Base-by-base conservation (phyloP, 2,888 invertebrate genomes). In the Leucozona laternaria region DNA sequence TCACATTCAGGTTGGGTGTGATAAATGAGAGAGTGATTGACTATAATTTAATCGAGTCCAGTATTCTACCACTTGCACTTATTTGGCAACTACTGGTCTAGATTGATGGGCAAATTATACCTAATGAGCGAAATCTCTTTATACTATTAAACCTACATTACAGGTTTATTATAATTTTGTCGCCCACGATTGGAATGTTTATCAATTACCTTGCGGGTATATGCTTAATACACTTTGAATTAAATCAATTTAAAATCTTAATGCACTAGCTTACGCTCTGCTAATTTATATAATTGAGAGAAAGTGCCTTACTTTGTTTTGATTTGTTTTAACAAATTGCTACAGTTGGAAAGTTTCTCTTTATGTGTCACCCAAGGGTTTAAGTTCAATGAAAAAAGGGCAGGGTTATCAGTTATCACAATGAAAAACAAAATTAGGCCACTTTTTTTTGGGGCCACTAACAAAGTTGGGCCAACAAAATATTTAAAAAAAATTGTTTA, bases 111-210 rank as follows among this genome's bases (percentile, higher is more conserved):
- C 31, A 53, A 31, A 25, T 40, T 37, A n/a, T 37, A 11, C n/a
- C n/a, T 66, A 68, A 68, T 68, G 68, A 68, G 68, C 17, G 68
- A 68, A 68, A 68, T 53, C n/a, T 37, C 34, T 7, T 31, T 8
- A 31, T 31, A 2, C 8, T 31, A 28, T 5, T 5, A 31, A 5
- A 0, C 31, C 31, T 31, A 31, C 31, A 7, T 28, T 5, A 28
- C 28, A 34, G 31, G 48, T 34, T 48, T 34, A 48, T 37, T 68
- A 20, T 45, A n/a, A 68, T 53, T 68, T 7, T 37, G 25, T 25
- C 50, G 68, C 68, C 68, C 68, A 53, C 17, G 53, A 37, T 6
- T 50, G 68, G 68, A 53, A 68, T 68, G 68, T 40, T 53, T 68
- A 50, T 53, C 22, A 68, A 34, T 50, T 28, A 28, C 20, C 15